Percentiles rank a stretch among this genome's conserved stretches.
Conservation (phyloP, 2,113 vertebrate genomes). For the Eretmochelys imbricata region DNA sequence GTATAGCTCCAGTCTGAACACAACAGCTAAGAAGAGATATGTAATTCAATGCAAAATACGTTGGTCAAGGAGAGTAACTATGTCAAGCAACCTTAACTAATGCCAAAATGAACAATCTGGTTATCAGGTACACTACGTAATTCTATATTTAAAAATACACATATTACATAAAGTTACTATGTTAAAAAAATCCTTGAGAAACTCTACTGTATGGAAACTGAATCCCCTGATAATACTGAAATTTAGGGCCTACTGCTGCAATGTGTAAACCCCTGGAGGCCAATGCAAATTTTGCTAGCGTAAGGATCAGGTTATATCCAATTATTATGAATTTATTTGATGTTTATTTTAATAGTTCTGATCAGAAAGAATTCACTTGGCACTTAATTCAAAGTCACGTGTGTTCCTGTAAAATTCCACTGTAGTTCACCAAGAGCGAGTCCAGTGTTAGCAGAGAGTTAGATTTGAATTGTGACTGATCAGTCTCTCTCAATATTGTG, state of each 20-base stretch:
- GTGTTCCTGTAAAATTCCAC: constrained; percentile 43
- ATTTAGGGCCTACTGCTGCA: background rate
- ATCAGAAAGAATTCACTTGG: constrained; percentile 56
- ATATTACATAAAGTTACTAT: background rate
- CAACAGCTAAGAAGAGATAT: background rate
- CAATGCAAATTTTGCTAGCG: background rate
- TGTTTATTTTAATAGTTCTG: constrained; percentile 51
- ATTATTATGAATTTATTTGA: constrained; percentile 44
- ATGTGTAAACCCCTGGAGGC: background rate
- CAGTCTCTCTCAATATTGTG: background rate
- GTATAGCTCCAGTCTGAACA: background rate
- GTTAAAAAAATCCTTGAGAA: background rate
- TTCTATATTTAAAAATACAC: background rate
- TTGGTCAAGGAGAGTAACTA: background rate
- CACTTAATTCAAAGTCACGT: constrained; percentile 21
- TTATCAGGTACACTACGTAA: background rate
- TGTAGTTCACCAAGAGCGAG: background rate
- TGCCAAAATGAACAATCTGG: constrained; percentile 5
- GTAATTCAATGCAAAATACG: constrained; percentile 30
- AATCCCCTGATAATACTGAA: constrained; percentile 2
- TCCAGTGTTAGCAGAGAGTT: background rate
- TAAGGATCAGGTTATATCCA: constrained; percentile 42
- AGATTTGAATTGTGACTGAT: background rate
- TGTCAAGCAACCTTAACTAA: background rate
- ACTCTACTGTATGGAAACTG: background rate